A percentile compares a stretch with the other conserved stretches of the same genome.
Evolutionary conservation across 2,888 invertebrate genomes (phyloP).

Genomic region (Agrilus mali): DNA sequence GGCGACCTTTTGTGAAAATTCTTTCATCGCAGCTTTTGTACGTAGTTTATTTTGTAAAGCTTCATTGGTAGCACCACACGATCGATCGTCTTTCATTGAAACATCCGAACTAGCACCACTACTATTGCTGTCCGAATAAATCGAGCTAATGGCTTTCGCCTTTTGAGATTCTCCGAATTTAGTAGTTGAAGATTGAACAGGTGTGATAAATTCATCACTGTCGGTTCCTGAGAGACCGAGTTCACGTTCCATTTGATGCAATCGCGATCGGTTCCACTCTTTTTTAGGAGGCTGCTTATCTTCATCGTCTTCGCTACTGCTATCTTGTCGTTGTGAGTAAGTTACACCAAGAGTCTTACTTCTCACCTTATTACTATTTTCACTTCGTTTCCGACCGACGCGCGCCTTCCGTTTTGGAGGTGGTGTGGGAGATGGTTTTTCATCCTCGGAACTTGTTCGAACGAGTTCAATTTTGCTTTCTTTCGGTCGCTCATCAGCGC

Average conservation of each 20-base stretch:
- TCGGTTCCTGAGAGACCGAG: constrained; percentile 58
- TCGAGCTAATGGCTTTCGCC: constrained; percentile 52
- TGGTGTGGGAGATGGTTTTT: constrained; percentile 36
- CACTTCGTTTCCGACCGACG: constrained; percentile 19
- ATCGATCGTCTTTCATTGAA: constrained; percentile 48
- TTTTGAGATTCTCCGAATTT: constrained; percentile 33
- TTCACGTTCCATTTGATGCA: constrained; percentile 65
- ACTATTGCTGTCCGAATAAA: constrained; percentile 72
- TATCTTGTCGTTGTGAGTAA: constrained; percentile 34
- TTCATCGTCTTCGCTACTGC: constrained; percentile 50
- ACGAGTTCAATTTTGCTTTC: constrained; percentile 37
- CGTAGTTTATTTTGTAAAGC: constrained; percentile 55
- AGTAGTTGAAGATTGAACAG: constrained; percentile 38
- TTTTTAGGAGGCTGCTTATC: constrained; percentile 38
- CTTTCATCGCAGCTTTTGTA: constrained; percentile 77
- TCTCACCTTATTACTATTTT: constrained; percentile 21
- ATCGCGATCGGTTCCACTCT: constrained; percentile 42
- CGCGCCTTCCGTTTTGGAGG: constrained; percentile 29
- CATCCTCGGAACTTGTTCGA: constrained; percentile 39
- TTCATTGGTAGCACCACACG: constrained; percentile 52
- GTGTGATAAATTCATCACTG: constrained; percentile 59
- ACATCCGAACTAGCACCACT: constrained; percentile 26
- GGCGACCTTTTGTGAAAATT: constrained; percentile 47
- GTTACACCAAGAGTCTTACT: constrained; percentile 26
- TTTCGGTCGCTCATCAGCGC: constrained; percentile 31